phyloP scores from a whole-genome alignment of 2,113 vertebrate genomes.

The Galemys pyrenaicus region DNA sequence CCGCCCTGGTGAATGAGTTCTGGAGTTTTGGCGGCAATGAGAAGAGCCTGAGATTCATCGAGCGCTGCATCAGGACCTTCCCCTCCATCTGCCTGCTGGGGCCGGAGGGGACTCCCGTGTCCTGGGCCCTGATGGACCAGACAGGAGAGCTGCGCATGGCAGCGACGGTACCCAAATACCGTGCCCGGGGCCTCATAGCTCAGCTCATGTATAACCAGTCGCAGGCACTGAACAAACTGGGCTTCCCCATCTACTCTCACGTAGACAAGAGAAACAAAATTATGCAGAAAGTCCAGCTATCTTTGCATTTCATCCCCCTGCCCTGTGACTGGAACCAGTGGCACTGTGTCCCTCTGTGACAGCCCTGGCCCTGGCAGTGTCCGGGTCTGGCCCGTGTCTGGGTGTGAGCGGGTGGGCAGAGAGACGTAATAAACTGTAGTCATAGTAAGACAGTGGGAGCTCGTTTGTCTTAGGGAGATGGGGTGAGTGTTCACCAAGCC shows the following conservation, averaged over 20 bases:
- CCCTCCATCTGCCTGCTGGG: slow-evolving; percentile 45
- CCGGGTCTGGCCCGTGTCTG: background rate
- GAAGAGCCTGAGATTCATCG: slow-evolving; percentile 46
- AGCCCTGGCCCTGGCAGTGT: background rate
- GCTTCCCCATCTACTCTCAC: slow-evolving; percentile 1
- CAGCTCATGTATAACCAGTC: background rate
- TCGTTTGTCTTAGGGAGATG: background rate
- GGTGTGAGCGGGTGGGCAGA: background rate
- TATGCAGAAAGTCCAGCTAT: background rate
- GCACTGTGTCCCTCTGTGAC: slow-evolving; percentile 17
- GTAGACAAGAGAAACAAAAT: slow-evolving; percentile 34
- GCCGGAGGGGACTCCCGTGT: background rate
- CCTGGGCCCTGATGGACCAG: slow-evolving; percentile 56
- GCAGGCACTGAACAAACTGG: background rate
- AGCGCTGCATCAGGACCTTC: slow-evolving; percentile 23
- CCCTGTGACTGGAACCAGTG: slow-evolving; percentile 70
- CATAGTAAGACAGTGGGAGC: no score
- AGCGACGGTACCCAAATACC: slow-evolving; percentile 22
- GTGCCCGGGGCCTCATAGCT: background rate
- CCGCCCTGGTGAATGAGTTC: slow-evolving; percentile 49
- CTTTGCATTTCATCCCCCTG: background rate
- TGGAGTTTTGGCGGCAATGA: slow-evolving; percentile 55
- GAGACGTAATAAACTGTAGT: background rate
- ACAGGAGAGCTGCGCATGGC: slow-evolving; percentile 52
- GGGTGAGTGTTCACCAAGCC: no score